These are phyloP conservation scores for Coregonus sp. DNA, from an alignment of 2,797 vertebrate species.

Conservation along the genomic window DNA sequence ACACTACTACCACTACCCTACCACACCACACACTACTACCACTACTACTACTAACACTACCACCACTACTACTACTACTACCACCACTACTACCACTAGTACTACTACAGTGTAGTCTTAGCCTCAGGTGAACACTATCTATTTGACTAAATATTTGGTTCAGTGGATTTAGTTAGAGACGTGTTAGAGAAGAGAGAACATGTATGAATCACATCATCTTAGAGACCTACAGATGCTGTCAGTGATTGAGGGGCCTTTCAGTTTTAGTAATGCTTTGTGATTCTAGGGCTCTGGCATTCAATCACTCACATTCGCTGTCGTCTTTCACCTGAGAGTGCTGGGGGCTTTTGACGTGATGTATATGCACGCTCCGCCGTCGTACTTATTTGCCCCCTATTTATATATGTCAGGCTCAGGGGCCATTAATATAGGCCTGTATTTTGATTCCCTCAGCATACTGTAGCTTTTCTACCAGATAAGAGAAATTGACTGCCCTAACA, in stretches of 20 bases:
- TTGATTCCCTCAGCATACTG: conserved; percentile 61
- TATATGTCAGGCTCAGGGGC: conserved; percentile 49
- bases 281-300: conserved; percentile 54
- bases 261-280: conserved; percentile 55
- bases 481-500: conserved; percentile 59
- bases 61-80: too few relatives aligned
- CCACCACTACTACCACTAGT: too few relatives aligned
- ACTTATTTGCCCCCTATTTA: conserved; percentile 60
- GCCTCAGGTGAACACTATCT: background rate
- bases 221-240: conserved; percentile 28
- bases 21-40: too few relatives aligned
- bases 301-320: conserved; percentile 50
- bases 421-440: conserved; percentile 68
- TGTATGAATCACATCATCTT: conserved; percentile 11
- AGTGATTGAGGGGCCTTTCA: conserved; percentile 51
- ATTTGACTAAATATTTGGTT: background rate
- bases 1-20: too few relatives aligned
- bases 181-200: background rate
- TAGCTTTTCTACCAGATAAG: conserved; percentile 41
- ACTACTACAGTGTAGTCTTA: background rate
- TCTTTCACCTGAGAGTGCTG: conserved; percentile 44
- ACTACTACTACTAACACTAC: too few relatives aligned
- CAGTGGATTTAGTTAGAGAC: background rate
- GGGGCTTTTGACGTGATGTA: conserved; percentile 56
- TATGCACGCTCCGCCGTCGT: conserved; percentile 35